These are phyloP conservation scores for Emydoidea blandingii DNA, from an alignment of 2,797 vertebrate genomes.

Conservation along the genomic window DNA sequence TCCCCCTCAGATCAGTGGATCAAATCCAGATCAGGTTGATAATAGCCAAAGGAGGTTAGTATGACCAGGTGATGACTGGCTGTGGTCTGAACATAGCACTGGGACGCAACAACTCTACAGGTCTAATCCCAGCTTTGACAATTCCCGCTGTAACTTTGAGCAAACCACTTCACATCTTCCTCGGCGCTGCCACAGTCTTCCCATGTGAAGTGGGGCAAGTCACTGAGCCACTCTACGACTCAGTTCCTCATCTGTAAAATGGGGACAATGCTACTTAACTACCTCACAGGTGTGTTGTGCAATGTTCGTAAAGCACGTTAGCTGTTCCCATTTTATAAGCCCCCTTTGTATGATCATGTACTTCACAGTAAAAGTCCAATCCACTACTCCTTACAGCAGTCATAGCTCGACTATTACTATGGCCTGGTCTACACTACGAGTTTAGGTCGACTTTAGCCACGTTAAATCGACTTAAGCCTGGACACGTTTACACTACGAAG, in stretches of 20 bases:
- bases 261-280: background rate
- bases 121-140: background rate
- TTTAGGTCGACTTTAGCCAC: no score
- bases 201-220: background rate
- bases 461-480: no score
- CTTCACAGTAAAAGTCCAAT: background rate
- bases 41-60: slow-evolving; percentile 14
- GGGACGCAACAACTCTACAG: background rate
- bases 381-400: background rate
- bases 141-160: background rate
- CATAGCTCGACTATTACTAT: background rate
- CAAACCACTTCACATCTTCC: background rate
- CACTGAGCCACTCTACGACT: background rate
- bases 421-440: no score
- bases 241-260: background rate
- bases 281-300: background rate
- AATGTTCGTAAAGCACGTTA: background rate
- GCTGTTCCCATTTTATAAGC: background rate
- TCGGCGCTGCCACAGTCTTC: background rate
- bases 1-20: background rate
- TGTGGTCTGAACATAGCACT: background rate
- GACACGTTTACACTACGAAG: no score
- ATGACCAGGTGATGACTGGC: background rate
- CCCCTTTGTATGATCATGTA: background rate
- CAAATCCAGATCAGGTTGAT: slow-evolving; percentile 17